Base-by-base conservation (phyloP, 2,797 vertebrate species). In the Meriones psammophilus region DNA sequence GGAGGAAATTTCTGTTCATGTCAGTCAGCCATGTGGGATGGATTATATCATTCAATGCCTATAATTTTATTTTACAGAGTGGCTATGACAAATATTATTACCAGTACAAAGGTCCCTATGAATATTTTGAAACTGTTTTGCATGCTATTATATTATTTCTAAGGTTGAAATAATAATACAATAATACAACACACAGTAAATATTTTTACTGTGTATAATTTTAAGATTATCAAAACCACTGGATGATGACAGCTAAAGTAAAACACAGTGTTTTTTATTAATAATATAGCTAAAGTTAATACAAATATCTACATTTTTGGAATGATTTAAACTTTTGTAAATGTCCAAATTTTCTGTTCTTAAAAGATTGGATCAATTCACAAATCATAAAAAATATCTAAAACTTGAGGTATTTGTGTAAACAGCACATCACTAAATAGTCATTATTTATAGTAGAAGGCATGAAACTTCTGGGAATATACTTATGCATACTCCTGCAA, bases 31-130 rank as follows among this genome's bases (percentile, higher is more conserved):
- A 28, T 46, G 64, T 74, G 83, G 62, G 30, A 78, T 36, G 9
- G 15, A 39, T 36, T n/a, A 42, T 78, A 77, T 28, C 26, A 46
- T 71, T 84, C 13, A 54, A 22, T 71, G 64, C 54, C n/a, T 74
- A 18, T 74, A 83, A 80, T 91, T 94, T 66, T 80, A 73, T 92
- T 88, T 95, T 90, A 39, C 36, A 88, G 66, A 56, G 18, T 64
- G 42, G 74, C 10, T 71, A 42, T 68, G 17, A 56, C 1, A 73
- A 81, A 30, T 91, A 18, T 56, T 20, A 78, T 81, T 78, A 64
- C 15, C 12, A 73, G 80, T 81, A 74, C 28, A 71, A 66, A 84
- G 14, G 24, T 87, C 30, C 24, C 39, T 74, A 50, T 30, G 33
- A 88, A 60, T 88, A 69, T 64, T 71, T 78, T 39, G 42, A 42